phyloP scores from a whole-genome alignment of 2,113 vertebrate genomes.

The Hymenochirus boettgeri region DNA sequence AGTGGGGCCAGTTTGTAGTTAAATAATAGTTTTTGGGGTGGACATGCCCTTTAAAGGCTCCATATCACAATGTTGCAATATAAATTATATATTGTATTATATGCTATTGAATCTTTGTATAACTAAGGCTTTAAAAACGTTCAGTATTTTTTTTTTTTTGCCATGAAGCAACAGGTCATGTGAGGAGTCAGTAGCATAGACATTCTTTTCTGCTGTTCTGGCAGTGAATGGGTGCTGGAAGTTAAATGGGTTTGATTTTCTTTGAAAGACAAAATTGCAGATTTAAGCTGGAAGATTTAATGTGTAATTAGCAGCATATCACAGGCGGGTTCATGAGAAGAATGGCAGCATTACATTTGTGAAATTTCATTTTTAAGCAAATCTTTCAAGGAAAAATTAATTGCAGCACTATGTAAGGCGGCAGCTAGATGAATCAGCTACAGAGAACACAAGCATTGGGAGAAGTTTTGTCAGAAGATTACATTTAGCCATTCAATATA shows the following conservation, averaged over 20 bases:
- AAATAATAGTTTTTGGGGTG: no score
- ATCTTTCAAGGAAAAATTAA: slow-evolving; percentile 42
- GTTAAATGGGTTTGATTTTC: slow-evolving; percentile 40
- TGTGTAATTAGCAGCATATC: slow-evolving; percentile 37
- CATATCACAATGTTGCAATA: no score
- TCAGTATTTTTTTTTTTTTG: no score
- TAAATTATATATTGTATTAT: no score
- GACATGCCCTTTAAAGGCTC: no score
- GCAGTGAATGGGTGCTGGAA: slow-evolving; percentile 29
- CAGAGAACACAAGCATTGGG: slow-evolving; percentile 13
- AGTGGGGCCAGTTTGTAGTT: no score
- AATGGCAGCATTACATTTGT: slow-evolving; percentile 37
- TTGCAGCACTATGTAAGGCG: slow-evolving; percentile 29
- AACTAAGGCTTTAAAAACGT: no score
- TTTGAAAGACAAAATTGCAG: slow-evolving; percentile 35
- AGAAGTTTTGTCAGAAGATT: background rate
- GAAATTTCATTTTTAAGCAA: slow-evolving; percentile 42
- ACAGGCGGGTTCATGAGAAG: slow-evolving; percentile 39
- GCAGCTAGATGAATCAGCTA: slow-evolving; percentile 28
- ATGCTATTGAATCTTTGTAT: no score
- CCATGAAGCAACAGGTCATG: no score
- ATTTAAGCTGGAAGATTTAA: slow-evolving; percentile 42
- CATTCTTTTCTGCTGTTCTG: background rate
- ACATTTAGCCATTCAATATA: background rate
- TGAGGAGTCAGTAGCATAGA: no score